Percentiles rank a stretch among this genome's conserved stretches.
These are phyloP conservation scores for Bufo gargarizans DNA, from an alignment of 2,113 vertebrate genomes.

Conservation along the genomic window DNA sequence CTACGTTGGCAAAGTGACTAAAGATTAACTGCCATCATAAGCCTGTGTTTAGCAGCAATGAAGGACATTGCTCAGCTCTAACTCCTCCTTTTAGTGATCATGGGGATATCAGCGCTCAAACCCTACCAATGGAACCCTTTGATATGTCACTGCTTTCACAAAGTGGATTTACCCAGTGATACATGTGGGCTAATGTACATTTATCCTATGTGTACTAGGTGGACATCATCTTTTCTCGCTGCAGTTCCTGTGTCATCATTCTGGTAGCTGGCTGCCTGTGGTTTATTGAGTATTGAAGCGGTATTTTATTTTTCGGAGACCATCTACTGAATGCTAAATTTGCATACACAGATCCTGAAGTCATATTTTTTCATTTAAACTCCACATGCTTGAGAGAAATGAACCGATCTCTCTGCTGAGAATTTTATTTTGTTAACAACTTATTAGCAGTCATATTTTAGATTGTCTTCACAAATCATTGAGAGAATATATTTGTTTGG, in stretches of 20 bases:
- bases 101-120: no score
- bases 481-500: constrained; percentile 34
- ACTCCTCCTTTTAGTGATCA: no score
- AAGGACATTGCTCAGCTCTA: no score
- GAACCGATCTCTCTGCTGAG: constrained; percentile 18
- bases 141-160: no score
- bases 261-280: not conserved
- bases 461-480: constrained; percentile 50
- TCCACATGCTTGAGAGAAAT: constrained; percentile 33
- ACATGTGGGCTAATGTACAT: no score
- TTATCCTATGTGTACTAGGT: no score
- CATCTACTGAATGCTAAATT: not conserved
- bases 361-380: constrained; percentile 48
- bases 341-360: not conserved
- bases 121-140: no score
- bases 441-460: constrained; percentile 51
- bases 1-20: no score
- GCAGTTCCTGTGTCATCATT: not conserved
- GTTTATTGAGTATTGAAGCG: not conserved
- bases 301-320: not conserved
- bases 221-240: not conserved
- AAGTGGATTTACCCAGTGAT: no score
- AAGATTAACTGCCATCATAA: no score
- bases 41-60: no score
- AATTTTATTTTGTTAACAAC: constrained; percentile 40